A percentile compares a stretch with the other conserved stretches of the same genome.
Evolutionary conservation across 2,888 invertebrate species (phyloP).

Genomic region (Timandra comae): DNA sequence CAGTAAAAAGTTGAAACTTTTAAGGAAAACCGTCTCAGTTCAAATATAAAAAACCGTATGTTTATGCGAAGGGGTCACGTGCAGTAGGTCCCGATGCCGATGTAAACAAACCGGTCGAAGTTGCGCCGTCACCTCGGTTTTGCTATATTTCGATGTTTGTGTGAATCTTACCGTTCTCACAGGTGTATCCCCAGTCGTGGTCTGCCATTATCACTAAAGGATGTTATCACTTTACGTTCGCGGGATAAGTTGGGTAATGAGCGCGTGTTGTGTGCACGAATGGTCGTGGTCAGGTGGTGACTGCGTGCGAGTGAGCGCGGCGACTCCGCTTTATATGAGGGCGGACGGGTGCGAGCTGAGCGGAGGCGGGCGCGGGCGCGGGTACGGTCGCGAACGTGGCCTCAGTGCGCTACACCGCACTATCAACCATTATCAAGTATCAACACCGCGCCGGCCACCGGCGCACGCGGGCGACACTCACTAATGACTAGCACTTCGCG

Average conservation of each 20-base stretch:
- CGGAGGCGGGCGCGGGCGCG: conserved; percentile 37
- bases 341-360: conserved; percentile 31
- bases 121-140: conserved; percentile 26
- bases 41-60: conserved; percentile 37
- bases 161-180: conserved; percentile 74
- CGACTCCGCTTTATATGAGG: conserved; percentile 58
- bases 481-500: conserved; percentile 35
- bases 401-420: too few species aligned
- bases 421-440: conserved; percentile 14
- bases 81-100: conserved; percentile 41
- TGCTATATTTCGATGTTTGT: conserved; percentile 19
- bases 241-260: conserved; percentile 27
- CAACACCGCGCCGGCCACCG: conserved; percentile 23
- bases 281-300: conserved; percentile 60
- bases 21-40: conserved; percentile 17
- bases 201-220: conserved; percentile 57
- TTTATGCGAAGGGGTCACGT: conserved; percentile 52
- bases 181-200: conserved; percentile 78
- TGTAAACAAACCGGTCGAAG: conserved; percentile 71
- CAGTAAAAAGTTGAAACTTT: conserved; percentile 4
- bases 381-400: conserved; percentile 25
- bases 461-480: conserved; percentile 29
- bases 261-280: conserved; percentile 50
- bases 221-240: conserved; percentile 29
- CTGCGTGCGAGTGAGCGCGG: conserved; percentile 62